A percentile compares a stretch with the other conserved stretches of the same genome.
These are phyloP conservation scores for Drosophila pseudotakahashii DNA, from an alignment of 2,888 invertebrate genomes.

Conservation along the genomic window DNA sequence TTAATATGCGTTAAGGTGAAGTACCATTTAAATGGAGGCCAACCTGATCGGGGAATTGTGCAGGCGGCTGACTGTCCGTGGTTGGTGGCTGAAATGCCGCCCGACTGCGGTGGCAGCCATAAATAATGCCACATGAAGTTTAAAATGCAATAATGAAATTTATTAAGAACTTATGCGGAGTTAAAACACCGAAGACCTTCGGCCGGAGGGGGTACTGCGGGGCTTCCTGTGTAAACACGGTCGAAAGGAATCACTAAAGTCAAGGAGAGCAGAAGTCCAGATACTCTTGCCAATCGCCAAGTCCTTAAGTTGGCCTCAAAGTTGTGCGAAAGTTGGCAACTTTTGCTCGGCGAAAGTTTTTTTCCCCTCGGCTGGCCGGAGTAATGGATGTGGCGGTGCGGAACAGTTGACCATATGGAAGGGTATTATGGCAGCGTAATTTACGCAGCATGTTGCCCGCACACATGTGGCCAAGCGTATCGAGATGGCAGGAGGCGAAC, in stretches of 20 bases:
- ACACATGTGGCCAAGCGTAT: slow-evolving; percentile 54
- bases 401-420: slow-evolving; percentile 44
- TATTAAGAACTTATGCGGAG: slow-evolving; percentile 59
- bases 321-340: slow-evolving; percentile 36
- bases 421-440: slow-evolving; percentile 51
- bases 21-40: slow-evolving; percentile 3
- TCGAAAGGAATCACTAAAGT: slow-evolving; percentile 3
- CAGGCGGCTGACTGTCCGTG: slow-evolving; percentile 20
- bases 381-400: slow-evolving; percentile 33
- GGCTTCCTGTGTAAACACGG: slow-evolving; percentile 3
- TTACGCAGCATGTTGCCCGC: slow-evolving; percentile 55
- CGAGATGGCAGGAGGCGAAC: slow-evolving; percentile 10
- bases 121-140: slow-evolving; percentile 46
- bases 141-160: slow-evolving; percentile 63
- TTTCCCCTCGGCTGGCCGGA: slow-evolving; percentile 9
- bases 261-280: slow-evolving; percentile 25
- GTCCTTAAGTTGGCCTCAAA: slow-evolving; percentile 29
- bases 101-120: slow-evolving; percentile 29
- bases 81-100: slow-evolving; percentile 14
- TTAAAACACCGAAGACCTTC: slow-evolving; percentile 52
- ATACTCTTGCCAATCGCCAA: slow-evolving; percentile 38
- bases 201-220: slow-evolving; percentile 1
- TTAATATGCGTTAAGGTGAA: slow-evolving; percentile 5
- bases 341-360: slow-evolving; percentile 19
- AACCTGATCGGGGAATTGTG: slow-evolving; percentile 20